Evolutionary conservation across 1,140 invertebrate genomes (phyloP), one percentile per base, ranked within the genome.

Genomic region (Sarcophaga bullata): DNA sequence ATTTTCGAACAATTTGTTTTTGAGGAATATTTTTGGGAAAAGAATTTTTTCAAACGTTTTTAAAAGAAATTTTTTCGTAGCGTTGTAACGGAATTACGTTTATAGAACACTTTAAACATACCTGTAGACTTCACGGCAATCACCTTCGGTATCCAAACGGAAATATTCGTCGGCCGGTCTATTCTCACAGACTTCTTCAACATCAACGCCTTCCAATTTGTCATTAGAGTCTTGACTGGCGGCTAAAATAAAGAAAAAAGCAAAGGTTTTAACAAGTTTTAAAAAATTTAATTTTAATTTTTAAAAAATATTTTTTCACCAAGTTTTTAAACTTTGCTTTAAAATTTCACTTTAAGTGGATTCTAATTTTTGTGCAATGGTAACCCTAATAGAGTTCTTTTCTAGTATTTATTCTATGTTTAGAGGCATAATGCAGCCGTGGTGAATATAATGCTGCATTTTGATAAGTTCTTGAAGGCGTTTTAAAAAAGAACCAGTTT

Each of bases 111-210:
- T 37, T 37, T 4, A 15, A 72, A 75, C 87, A 93, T 93, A 97
- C 96, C 96, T 96, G 87, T 97, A 96, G 83, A 97, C 96, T 91
- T 98, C 96, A 85, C 96, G 93, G 91, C 97, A 98, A 90, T 98
- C 96, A 83, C 95, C 95, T 72, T 96, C 95, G 37, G 94, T 93
- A 82, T 94, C 94, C 85, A 97, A 91, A 82, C 96, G 93, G 92
- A 97, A 97, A 91, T 97, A 97, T 90, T 98, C 96, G 86, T 97
- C 95, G 25, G 94, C 95, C 4, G 96, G 95, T 86, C 96, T 93
- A 86, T 95, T 95, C 83, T 95, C 93, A 89, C 96, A 98, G 15
- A 97, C 92, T 90, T 97, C 94, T 87, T 97, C 96, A 15, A 96
- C 92, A 85, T 93, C 95, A 80, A 93, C 91, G 58, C 95, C 94